Conservation (phyloP, 2,113 vertebrate genomes). For the Junco hyemalis region DNA sequence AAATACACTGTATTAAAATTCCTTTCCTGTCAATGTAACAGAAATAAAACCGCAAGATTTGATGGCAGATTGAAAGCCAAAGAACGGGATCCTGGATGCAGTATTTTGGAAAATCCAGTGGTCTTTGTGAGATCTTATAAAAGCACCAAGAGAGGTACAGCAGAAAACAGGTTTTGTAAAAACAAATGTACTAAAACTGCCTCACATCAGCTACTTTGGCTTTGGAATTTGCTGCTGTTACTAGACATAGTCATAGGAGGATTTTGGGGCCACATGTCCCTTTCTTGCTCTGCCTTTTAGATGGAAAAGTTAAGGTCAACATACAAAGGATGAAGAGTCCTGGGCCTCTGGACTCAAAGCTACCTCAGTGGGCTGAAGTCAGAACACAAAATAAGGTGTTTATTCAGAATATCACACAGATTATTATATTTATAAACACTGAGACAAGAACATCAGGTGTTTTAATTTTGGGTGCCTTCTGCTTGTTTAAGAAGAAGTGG, state of each 20-base stretch:
- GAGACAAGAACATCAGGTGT: not conserved
- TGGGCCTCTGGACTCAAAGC: not conserved
- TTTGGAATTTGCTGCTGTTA: not conserved
- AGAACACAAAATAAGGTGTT: not conserved
- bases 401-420: not conserved
- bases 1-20: constrained; percentile 60
- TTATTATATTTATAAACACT: not conserved
- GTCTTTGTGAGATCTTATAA: not conserved
- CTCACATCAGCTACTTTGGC: not conserved
- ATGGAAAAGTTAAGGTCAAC: not conserved
- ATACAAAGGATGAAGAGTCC: not conserved
- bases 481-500: not conserved
- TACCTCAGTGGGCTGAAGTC: not conserved
- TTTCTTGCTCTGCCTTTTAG: not conserved
- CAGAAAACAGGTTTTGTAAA: not conserved
- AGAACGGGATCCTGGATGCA: not conserved
- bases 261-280: accelerated
- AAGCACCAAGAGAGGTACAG: not conserved
- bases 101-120: not conserved
- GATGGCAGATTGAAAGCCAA: not conserved
- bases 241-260: not conserved
- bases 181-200: not conserved
- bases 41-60: not conserved
- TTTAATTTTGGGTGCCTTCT: accelerated
- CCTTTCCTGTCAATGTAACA: not conserved